A percentile compares a stretch with the other conserved stretches of the same genome.
Conservation (phyloP, 2,113 vertebrate genomes). For the Dipodomys stephensi region DNA sequence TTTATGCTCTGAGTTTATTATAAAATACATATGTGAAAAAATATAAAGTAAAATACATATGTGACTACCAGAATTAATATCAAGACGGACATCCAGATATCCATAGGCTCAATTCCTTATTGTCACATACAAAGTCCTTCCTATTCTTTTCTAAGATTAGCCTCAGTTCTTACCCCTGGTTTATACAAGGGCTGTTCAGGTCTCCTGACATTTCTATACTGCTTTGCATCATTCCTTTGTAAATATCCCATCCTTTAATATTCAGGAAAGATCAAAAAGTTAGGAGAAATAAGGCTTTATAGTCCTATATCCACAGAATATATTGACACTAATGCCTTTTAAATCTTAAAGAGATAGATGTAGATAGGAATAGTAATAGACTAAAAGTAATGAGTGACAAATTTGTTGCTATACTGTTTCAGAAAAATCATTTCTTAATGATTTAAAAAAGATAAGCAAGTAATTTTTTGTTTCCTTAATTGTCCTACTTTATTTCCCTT, state of each 20-base stretch:
- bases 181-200: background rate
- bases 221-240: background rate
- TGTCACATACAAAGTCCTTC: background rate
- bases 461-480: slow-evolving; percentile 27
- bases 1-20: background rate
- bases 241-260: background rate
- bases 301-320: background rate
- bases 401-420: background rate
- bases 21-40: background rate
- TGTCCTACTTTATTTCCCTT: background rate
- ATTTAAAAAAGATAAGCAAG: slow-evolving; percentile 21
- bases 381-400: background rate
- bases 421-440: slow-evolving; percentile 29
- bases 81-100: background rate
- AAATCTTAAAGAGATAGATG: background rate
- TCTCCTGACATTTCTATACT: background rate
- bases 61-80: background rate
- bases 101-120: background rate
- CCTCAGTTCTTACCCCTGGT: background rate
- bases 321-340: background rate
- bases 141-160: background rate
- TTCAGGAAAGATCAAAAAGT: slow-evolving; percentile 31
- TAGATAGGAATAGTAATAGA: background rate
- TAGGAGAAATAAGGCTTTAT: background rate
- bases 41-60: background rate